These are phyloP conservation scores for Luscinia megarhynchos DNA, from an alignment of 2,797 vertebrate genomes.

Conservation along the genomic window DNA sequence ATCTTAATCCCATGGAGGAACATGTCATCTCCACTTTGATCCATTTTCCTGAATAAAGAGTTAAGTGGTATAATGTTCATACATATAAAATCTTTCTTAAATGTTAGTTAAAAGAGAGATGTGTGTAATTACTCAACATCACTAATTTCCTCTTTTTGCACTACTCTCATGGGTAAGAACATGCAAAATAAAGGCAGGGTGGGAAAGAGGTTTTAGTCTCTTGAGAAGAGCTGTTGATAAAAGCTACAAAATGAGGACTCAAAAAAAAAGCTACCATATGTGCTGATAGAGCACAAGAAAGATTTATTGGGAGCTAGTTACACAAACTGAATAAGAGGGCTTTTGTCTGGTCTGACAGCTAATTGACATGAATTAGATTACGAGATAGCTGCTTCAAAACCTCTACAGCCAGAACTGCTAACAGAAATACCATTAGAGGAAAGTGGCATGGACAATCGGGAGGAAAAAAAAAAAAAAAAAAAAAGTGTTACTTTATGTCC, in stretches of 20 bases:
- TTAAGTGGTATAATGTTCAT: neutral
- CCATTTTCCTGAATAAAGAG: neutral
- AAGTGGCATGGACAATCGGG: neutral
- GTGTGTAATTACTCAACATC: neutral
- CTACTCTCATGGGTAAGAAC: neutral
- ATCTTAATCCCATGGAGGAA: neutral
- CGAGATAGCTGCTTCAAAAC: slow-evolving; percentile 9
- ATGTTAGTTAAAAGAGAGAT: neutral
- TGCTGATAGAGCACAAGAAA: slow-evolving; percentile 47
- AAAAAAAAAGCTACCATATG: neutral
- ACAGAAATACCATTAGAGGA: neutral
- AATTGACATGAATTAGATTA: slow-evolving; percentile 65
- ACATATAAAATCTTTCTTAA: neutral
- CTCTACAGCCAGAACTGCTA: neutral
- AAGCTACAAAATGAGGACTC: slow-evolving; percentile 12
- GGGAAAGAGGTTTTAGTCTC: slow-evolving; percentile 14
- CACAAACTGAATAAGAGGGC: slow-evolving; percentile 28
- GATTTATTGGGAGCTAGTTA: slow-evolving; percentile 33
- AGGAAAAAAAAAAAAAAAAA: neutral
- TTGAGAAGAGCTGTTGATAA: slow-evolving; percentile 12
- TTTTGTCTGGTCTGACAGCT: slow-evolving; percentile 51
- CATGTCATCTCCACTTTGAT: neutral
- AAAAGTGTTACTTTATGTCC: neutral
- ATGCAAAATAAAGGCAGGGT: neutral
- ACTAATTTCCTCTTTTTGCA: neutral